Evolutionary conservation across 1,140 invertebrate genomes (phyloP), one percentile per base, ranked within the genome.

Genomic region (Bradysia coprophila): DNA sequence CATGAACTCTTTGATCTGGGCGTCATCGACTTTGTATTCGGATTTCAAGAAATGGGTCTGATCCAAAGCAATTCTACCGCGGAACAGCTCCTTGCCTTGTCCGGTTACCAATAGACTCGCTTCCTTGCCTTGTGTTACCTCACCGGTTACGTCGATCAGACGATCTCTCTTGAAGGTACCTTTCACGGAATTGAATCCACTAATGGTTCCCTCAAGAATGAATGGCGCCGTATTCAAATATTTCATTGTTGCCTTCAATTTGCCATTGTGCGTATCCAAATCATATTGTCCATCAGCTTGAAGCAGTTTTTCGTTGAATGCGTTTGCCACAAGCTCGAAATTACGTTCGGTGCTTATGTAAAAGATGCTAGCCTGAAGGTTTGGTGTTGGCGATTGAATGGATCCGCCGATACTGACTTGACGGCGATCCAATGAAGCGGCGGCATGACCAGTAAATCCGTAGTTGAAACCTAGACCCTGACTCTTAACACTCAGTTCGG

Each of bases 41-140:
- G 72, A 70, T 56, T 80, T 76, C 31, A 82, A 54, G 49, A 78
- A 75, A 49, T 81, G 72, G 10, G 69, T 62, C 23, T 81, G 69
- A 41, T 81, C 67, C 24, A 79, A 55, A 34, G 69, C 70, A 3
- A 81, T 45, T 2, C 68, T 64, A 1, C 67, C 65, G 42, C 70
- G 67, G 24, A 68, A 65, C 9, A 83, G 55, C 48, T 71, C 63
- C 33, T 76, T 75, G 1, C 61, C 59, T 2, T 66, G 66, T 11
- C 66, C 65, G 13, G 69, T 59, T 11, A 68, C 49, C 43, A 62
- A 67, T 20, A 79, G 54, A 45, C 79, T 75, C 0, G 75, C 65
- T 19, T 76, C 62, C 51, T 81, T 76, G 32, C 75, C 73, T 0
- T 73, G 61, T 18, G 75, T 68, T 0, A 77, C 28, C 45, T 73